phyloP scores from a whole-genome alignment of 2,888 invertebrate genomes.

The Galerucella pusilla region DNA sequence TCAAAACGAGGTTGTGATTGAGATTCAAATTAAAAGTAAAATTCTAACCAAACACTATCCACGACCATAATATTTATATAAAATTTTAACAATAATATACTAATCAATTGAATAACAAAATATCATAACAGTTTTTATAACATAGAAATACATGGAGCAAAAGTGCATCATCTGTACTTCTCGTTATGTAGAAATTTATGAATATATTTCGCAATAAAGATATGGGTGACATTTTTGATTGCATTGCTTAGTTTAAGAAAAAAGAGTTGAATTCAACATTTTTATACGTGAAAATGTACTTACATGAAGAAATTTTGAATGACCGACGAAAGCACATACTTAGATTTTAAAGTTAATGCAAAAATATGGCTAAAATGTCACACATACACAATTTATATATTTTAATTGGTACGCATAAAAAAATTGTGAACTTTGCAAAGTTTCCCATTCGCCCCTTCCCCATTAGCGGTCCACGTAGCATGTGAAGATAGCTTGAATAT shows the following conservation, averaged over 20 bases:
- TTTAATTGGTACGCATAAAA: slow-evolving; percentile 64
- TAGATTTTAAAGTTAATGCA: slow-evolving; percentile 35
- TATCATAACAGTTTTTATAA: slow-evolving; percentile 57
- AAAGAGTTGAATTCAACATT: slow-evolving; percentile 36
- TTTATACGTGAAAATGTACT: slow-evolving; percentile 26
- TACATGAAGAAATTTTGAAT: slow-evolving; percentile 25
- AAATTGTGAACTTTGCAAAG: slow-evolving; percentile 61
- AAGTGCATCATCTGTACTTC: slow-evolving; percentile 46
- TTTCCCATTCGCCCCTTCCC: slow-evolving; percentile 65
- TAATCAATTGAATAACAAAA: slow-evolving; percentile 55
- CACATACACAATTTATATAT: slow-evolving; percentile 61
- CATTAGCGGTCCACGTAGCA: slow-evolving; percentile 65
- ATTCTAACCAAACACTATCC: slow-evolving; percentile 57
- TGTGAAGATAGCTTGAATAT: slow-evolving; percentile 67
- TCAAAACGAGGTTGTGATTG: slow-evolving; percentile 37
- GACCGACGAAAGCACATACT: slow-evolving; percentile 50
- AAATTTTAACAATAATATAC: slow-evolving; percentile 63
- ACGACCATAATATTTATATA: slow-evolving; percentile 63
- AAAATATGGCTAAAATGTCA: slow-evolving; percentile 59
- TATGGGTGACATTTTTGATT: slow-evolving; percentile 62
- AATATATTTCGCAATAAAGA: slow-evolving; percentile 49
- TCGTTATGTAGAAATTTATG: slow-evolving; percentile 50
- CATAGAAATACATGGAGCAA: slow-evolving; percentile 49
- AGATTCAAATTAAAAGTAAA: slow-evolving; percentile 37
- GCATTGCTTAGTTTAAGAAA: slow-evolving; percentile 37